Base-by-base conservation (phyloP, 2,888 invertebrate species). In the Ophonus ardosiacus region DNA sequence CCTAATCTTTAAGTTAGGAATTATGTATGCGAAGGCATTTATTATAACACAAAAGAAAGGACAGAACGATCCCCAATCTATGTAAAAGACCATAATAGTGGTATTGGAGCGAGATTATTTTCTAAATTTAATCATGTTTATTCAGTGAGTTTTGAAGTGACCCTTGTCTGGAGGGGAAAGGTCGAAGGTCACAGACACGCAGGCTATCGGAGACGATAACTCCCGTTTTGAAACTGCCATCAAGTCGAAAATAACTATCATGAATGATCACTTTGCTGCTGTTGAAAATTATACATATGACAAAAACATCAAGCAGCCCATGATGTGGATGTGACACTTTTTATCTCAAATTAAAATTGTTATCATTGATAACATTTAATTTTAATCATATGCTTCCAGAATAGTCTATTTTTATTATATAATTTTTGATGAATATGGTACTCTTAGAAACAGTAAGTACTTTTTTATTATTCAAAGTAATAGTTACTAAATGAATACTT, bases 61-160 rank as follows among this genome's bases (percentile, higher is more conserved):
- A 31, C 31, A 31, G 31, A 8, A 1, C 43, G 43, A 51, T 51
- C 43, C 4, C 43, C 13, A 51, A 51, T 51, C 43, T 51, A 51
- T 51, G 43, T 68, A 68, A 31, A 68, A 31, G 38, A 15, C 5
- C 18, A 68, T 68, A 68, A 31, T 7, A 38, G 68, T 68, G 43
- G 74, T 74, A 10, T 51, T 21, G 24, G 21, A 56, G 18, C n/a
- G 21, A 78, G 57, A 78, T 78, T 40, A 78, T 57, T 24, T 78
- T 78, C 78, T 57, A 78, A 78, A 57, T 78, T 78, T 78, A 78
- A 78, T 78, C 78, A 56, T 78, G 78, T 78, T 78, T 78, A 78
- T 78, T 78, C 78, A 78, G 78, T 78, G 31, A 78, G 78, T 21
- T 57, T 7, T 15, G 56, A 56, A 78, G n/a, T 78, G 57, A 78